These are phyloP conservation scores for Poecilia latipinna DNA, from an alignment of 2,113 vertebrate genomes.

Conservation along the genomic window DNA sequence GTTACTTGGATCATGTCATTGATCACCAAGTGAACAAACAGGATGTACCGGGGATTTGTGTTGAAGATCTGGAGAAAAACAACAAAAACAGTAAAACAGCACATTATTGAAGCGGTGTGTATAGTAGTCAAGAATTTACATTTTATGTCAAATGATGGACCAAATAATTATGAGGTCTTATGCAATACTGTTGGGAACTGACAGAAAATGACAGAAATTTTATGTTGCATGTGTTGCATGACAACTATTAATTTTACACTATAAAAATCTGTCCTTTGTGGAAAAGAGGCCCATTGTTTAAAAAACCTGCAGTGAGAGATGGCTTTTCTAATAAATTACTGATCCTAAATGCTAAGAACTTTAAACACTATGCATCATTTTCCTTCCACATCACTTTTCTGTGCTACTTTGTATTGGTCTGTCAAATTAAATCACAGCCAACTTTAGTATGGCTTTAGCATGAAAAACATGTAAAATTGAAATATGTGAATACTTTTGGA, in stretches of 20 bases:
- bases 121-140: neutral
- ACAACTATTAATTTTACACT: neutral
- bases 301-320: too few species aligned
- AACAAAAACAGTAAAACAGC: neutral
- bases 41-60: slow-evolving; percentile 69
- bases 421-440: too few species aligned
- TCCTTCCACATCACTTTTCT: too few species aligned
- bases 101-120: neutral
- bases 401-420: too few species aligned
- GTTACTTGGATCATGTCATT: slow-evolving; percentile 75
- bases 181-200: neutral
- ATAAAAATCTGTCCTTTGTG: neutral
- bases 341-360: too few species aligned
- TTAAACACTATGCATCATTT: too few species aligned
- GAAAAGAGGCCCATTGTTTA: too few species aligned
- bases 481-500: too few species aligned
- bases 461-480: too few species aligned
- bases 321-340: too few species aligned
- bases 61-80: slow-evolving; percentile 53
- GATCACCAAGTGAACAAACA: slow-evolving; percentile 71
- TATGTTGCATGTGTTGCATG: neutral
- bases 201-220: neutral
- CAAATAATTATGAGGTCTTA: neutral
- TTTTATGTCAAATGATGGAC: neutral
- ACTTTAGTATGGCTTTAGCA: too few species aligned